These are phyloP conservation scores for Ceratina calcarata DNA, from an alignment of 1,140 invertebrate genomes.

Conservation along the genomic window DNA sequence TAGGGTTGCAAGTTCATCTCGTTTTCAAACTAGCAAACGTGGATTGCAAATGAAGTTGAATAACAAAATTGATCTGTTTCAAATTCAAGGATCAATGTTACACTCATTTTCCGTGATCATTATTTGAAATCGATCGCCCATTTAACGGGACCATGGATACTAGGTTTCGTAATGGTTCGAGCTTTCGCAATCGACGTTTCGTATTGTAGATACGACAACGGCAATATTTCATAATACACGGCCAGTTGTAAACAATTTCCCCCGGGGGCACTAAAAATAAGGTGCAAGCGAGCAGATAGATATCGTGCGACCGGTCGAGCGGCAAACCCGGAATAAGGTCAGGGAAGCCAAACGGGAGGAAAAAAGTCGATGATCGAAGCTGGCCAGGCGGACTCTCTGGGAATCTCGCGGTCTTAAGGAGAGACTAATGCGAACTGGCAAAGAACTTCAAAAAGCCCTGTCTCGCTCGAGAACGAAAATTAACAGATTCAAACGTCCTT, in stretches of 20 bases:
- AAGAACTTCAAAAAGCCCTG: neutral
- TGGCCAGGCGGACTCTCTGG: neutral
- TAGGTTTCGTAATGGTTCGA: slow-evolving; percentile 28
- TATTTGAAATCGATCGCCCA: slow-evolving; percentile 43
- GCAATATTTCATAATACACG: slow-evolving; percentile 45
- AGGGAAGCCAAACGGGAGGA: slow-evolving; percentile 68
- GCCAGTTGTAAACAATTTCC: slow-evolving; percentile 44
- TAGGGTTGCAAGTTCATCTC: too few species aligned
- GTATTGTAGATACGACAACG: slow-evolving; percentile 32
- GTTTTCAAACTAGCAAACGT: too few species aligned
- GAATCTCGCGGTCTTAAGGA: neutral
- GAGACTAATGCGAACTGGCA: neutral
- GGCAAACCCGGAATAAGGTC: slow-evolving; percentile 69
- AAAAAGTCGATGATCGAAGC: slow-evolving; percentile 44
- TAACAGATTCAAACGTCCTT: too few species aligned
- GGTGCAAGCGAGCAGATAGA: slow-evolving; percentile 37
- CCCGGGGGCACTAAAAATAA: slow-evolving; percentile 39
- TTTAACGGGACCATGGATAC: slow-evolving; percentile 4
- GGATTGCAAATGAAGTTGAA: too few species aligned
- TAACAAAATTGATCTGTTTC: neutral
- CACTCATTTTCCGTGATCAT: slow-evolving; percentile 22
- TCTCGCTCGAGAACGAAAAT: neutral
- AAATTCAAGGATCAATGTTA: neutral
- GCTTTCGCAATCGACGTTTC: slow-evolving; percentile 43
- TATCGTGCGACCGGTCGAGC: slow-evolving; percentile 52